Conservation (phyloP, 2,797 vertebrate species). For the Sarcophilus harrisii region DNA sequence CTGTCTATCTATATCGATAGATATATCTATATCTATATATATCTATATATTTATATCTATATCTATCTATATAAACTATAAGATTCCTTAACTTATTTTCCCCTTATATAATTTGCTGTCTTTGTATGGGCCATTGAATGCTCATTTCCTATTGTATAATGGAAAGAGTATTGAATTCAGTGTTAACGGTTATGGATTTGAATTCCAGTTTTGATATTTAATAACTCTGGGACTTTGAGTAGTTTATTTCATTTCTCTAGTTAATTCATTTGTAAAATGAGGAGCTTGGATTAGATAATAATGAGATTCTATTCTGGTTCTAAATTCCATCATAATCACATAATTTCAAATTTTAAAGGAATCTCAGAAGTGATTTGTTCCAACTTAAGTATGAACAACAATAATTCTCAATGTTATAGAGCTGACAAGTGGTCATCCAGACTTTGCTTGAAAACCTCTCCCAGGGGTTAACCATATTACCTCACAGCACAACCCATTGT, state of each 20-base stretch:
- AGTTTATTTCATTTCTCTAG: not conserved
- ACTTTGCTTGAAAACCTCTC: not conserved
- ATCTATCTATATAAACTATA: not conserved
- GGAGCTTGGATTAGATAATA: not conserved
- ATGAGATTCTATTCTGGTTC: not conserved
- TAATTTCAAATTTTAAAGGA: not conserved
- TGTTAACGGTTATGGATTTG: conserved; percentile 1
- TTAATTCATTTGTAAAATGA: conserved; percentile 39
- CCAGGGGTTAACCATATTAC: not conserved
- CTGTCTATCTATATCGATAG: too few species aligned
- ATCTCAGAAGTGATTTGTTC: not conserved
- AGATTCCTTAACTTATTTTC: not conserved
- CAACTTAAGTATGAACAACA: not conserved
- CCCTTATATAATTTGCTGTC: not conserved
- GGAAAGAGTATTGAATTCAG: not conserved
- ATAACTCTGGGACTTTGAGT: not conserved
- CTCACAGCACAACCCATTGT: not conserved
- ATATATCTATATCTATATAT: too few species aligned
- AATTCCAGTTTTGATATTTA: not conserved
- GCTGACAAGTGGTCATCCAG: not conserved
- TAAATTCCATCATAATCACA: not conserved
- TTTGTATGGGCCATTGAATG: not conserved
- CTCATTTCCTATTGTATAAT: not conserved
- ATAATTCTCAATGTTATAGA: not conserved
- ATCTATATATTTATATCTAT: not conserved